Evolutionary conservation across 2,113 vertebrate genomes (phyloP), one percentile per base, ranked within the genome.

Genomic region (Eleginops maclovinus): DNA sequence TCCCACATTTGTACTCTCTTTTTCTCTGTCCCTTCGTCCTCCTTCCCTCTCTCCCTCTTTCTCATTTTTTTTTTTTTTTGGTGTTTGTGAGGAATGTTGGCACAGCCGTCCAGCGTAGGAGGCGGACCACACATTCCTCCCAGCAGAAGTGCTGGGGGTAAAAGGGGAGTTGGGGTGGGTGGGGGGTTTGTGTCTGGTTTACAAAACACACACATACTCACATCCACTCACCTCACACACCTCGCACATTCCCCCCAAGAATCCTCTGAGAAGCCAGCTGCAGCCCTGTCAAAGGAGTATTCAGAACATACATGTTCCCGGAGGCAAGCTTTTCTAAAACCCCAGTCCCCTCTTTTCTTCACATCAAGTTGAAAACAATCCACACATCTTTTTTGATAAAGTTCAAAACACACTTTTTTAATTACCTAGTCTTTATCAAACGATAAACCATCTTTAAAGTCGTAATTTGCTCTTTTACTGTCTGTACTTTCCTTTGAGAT

Each of bases 111-210:
- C 82, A 78, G 89, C 85, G 88, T 91, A 92, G 91, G 94, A 96
- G 92, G 89, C 90, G 71, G 90, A 90, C 87, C 89, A 84, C 90
- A 93, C 93, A 96, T 96, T 96, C 95, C 93, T 95, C 92, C 75
- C 79, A 88, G 87, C 67, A 91, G 94, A 95, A 93, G 91, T 94
- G 92, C 93, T 92, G 89, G 85, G 83, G 87, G 79, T 85, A 83
- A 70, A 86, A 28, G 24, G 56, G 28, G 14, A 40, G 5, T 15
- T 31, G 41, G 64, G 55, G 31, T 22, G 47, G 74, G 24, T 66
- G 80, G 62, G 65, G 50, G 15, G n/a, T n/a, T n/a, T n/a, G n/a
- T 31, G 84, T 88, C 89, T 91, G 84, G 73, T 86, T 89, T 82
- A 86, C 80, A 87, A 85, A 86, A 88, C 79, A 88, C 80, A 73